Evolutionary conservation across 2,113 vertebrate genomes (phyloP), one percentile per base, ranked within the genome.

Genomic region (Syngnathus floridae): DNA sequence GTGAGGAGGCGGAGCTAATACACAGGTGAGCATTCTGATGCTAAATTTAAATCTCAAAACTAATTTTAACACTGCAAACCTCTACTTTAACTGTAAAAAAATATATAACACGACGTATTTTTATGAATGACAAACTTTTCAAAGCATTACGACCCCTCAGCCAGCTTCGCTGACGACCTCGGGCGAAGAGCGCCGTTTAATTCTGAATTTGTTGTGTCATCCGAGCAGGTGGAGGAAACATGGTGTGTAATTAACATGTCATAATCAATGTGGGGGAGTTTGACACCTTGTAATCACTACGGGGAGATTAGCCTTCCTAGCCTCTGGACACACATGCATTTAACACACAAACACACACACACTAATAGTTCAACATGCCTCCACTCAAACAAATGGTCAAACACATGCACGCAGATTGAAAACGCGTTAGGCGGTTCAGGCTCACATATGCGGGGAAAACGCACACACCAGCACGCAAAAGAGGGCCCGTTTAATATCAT

Each of bases 231-330:
- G 94, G 93, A 94, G 9, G 12, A 31, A 94, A 91, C 91, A 93
- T 91, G 91, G 92, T 92, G 90, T 96, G 93, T 98, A 97, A 98
- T 98, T 98, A 98, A 97, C 93, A 94, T 95, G 94, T 96, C 94
- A 95, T 97, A 95, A 97, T 97, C 95, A 96, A 95, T 95, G 95
- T 96, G 78, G 78, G 77, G 61, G 75, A 70, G 93, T 95, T 93
- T 95, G 96, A 98, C 95, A 85, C 77, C 76, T 82, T 79, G 81
- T 86, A 85, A 84, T 97, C 95, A 98, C 95, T 94, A 93, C 89
- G 92, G 92, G 92, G 93, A 96, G 93, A 95, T 98, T 94, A 97
- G 91, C 93, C 92, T 89, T 36, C 68, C 37, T 72, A 70, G 91
- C 95, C 60, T 41, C 40, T 40, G 31, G 59, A 22, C 2, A 31